Percentiles rank a stretch among this genome's conserved stretches.
Conservation (phyloP, 2,888 invertebrate species). For the Embidobia sp. region DNA sequence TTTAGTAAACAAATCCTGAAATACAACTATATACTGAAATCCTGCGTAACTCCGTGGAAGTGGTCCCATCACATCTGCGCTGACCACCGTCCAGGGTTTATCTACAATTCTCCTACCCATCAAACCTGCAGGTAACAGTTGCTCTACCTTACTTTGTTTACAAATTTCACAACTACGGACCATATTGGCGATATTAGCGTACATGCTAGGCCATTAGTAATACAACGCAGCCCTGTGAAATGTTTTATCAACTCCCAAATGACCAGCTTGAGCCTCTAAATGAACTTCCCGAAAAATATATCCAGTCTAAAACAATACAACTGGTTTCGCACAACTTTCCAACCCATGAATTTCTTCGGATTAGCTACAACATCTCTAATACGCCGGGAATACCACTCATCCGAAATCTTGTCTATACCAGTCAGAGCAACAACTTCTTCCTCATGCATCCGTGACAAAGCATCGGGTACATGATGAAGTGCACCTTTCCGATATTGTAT, state of each 20-base stretch:
- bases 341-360: background rate
- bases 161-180: conserved; percentile 25
- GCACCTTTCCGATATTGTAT: background rate
- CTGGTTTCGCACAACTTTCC: background rate
- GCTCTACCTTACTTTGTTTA: background rate
- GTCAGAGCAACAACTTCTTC: background rate
- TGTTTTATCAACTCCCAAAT: conserved; percentile 49
- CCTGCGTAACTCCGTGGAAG: conserved; percentile 48
- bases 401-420: background rate
- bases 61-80: conserved; percentile 62
- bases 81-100: conserved; percentile 59
- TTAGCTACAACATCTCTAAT: background rate
- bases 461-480: conserved; percentile 8
- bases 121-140: conserved; percentile 13
- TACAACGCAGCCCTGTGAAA: conserved; percentile 22
- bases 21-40: conserved; percentile 55
- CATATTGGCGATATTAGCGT: conserved; percentile 47
- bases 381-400: background rate
- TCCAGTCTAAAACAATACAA: conserved; percentile 9
- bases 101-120: conserved; percentile 21
- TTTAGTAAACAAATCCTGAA: conserved; percentile 66
- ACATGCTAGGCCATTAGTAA: conserved; percentile 68
- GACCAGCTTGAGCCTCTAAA: background rate
- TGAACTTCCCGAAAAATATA: conserved; percentile 26
- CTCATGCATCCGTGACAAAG: background rate